phyloP scores from a whole-genome alignment of 1,140 invertebrate species.

The Penaeus indicus region DNA sequence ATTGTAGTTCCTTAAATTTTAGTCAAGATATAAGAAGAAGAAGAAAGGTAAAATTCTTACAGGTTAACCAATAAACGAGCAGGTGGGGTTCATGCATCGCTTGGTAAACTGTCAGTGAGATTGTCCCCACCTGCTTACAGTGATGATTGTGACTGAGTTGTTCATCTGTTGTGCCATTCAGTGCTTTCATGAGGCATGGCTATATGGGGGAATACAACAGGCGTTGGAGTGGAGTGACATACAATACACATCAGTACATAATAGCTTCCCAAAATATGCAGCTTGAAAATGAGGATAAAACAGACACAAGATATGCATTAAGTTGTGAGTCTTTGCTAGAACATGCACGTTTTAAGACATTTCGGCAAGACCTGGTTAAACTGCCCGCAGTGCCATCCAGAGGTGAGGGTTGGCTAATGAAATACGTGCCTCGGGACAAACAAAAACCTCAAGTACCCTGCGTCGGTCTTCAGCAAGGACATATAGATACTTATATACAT shows the following conservation, averaged over 20 bases:
- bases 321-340: constrained; percentile 38
- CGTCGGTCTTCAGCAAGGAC: neutral
- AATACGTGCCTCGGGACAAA: neutral
- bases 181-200: constrained; percentile 38
- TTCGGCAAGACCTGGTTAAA: constrained; percentile 34
- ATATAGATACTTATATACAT: neutral
- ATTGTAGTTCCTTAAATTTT: constrained; percentile 32
- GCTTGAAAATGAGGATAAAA: constrained; percentile 37
- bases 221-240: constrained; percentile 35
- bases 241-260: constrained; percentile 27
- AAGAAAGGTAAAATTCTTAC: too few species aligned
- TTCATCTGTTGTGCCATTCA: constrained; percentile 36
- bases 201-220: constrained; percentile 31
- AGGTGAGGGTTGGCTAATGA: constrained; percentile 31
- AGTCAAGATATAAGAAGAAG: too few species aligned
- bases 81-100: constrained; percentile 20
- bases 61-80: neutral
- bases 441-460: neutral
- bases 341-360: constrained; percentile 29
- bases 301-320: constrained; percentile 41
- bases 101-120: too few species aligned
- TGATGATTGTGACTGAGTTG: constrained; percentile 33
- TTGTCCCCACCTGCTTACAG: constrained; percentile 14
- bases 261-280: constrained; percentile 41
- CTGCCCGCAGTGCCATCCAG: constrained; percentile 36